phyloP scores from a whole-genome alignment of 2,797 vertebrate genomes.

The Melanotaenia parkinsoni region DNA sequence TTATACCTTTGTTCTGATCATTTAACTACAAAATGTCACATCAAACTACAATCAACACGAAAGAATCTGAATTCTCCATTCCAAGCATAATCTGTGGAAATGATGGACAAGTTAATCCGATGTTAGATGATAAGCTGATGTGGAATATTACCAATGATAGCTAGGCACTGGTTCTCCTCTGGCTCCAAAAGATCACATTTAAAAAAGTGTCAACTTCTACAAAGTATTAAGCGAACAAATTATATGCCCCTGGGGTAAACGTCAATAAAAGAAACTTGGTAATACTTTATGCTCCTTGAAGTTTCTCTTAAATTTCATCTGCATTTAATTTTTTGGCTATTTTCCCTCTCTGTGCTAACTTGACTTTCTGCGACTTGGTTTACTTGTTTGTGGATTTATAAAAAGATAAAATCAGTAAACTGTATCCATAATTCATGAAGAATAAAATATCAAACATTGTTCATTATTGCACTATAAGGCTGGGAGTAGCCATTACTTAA shows the following conservation, averaged over 20 bases:
- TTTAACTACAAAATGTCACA: neutral
- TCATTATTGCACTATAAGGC: neutral
- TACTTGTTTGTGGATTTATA: neutral
- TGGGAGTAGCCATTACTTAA: neutral
- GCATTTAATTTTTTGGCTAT: neutral
- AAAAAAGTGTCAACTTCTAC: neutral
- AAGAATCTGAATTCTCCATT: neutral
- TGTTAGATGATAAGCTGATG: neutral
- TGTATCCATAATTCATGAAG: neutral
- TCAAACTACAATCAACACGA: neutral
- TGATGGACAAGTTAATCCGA: neutral
- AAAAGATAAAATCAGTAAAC: neutral
- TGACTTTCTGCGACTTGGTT: neutral
- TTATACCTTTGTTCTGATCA: neutral
- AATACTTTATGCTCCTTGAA: neutral
- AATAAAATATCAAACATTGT: neutral
- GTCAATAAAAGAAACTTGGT: neutral
- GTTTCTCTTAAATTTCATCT: neutral
- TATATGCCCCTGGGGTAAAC: neutral
- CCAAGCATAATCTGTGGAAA: neutral
- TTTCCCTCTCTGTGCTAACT: neutral
- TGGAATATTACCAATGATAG: neutral
- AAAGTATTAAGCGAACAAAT: neutral
- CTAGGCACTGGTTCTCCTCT: neutral
- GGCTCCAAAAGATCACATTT: neutral